These are phyloP conservation scores for Typhlichthys subterraneus DNA, from an alignment of 2,797 vertebrate species.

Conservation along the genomic window DNA sequence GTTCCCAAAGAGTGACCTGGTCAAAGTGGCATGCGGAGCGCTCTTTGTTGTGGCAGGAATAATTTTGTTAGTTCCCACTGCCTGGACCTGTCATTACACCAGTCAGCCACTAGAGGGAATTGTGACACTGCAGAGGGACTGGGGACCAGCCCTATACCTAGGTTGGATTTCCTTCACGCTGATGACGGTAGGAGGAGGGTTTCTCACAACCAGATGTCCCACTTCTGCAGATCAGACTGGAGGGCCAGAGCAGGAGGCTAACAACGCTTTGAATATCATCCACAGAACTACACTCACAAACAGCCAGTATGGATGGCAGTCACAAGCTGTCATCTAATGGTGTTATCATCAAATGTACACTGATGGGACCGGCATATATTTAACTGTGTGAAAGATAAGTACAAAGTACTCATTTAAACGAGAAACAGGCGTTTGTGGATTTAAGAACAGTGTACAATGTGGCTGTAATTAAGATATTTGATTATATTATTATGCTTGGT, in stretches of 20 bases:
- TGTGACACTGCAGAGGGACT: constrained; percentile 79
- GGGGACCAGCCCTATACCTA: constrained; percentile 85
- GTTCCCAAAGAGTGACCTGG: constrained; percentile 69
- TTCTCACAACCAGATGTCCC: constrained; percentile 84
- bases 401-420: not conserved
- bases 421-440: not conserved
- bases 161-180: constrained; percentile 86
- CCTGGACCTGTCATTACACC: constrained; percentile 88
- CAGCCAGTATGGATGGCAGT: constrained; percentile 63
- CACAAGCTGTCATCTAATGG: constrained; percentile 39
- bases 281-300: constrained; percentile 65
- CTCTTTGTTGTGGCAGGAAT: constrained; percentile 82
- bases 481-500: too few species aligned
- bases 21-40: constrained; percentile 81
- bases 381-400: not conserved
- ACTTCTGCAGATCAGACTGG: constrained; percentile 13
- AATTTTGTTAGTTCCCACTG: constrained; percentile 84
- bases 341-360: not conserved
- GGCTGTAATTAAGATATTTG: too few species aligned
- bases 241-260: constrained; percentile 12
- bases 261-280: constrained; percentile 68
- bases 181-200: constrained; percentile 78
- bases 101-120: constrained; percentile 85
- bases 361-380: not conserved
- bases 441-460: too few species aligned